Percentiles rank a stretch among this genome's conserved stretches.
Conservation (phyloP, 2,113 vertebrate species). For the Coryphaenoides rupestris region DNA sequence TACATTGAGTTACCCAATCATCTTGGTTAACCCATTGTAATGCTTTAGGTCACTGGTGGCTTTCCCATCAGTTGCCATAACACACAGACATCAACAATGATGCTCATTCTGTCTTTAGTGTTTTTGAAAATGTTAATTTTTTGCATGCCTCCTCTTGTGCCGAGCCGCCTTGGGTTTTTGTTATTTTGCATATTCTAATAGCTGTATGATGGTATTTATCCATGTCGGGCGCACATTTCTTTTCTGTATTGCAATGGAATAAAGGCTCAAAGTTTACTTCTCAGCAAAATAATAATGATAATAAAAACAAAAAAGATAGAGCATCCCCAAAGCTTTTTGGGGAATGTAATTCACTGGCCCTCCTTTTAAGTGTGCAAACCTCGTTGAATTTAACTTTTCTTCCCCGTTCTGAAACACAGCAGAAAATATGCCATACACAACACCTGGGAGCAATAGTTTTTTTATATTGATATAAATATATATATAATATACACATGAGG, state of each 20-base stretch:
- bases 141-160: slow-evolving; percentile 76
- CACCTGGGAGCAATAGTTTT: slow-evolving; percentile 74
- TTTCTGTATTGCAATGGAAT: slow-evolving; percentile 51
- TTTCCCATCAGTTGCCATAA: slow-evolving; percentile 55
- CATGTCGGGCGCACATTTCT: slow-evolving; percentile 59
- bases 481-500: slow-evolving; percentile 62
- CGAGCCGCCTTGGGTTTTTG: slow-evolving; percentile 83
- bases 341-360: slow-evolving; percentile 56
- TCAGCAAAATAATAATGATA: slow-evolving; percentile 37
- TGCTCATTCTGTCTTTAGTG: slow-evolving; percentile 59
- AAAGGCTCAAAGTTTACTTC: slow-evolving; percentile 50
- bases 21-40: slow-evolving; percentile 42
- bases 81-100: slow-evolving; percentile 42
- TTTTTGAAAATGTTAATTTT: slow-evolving; percentile 56
- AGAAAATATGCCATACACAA: slow-evolving; percentile 66
- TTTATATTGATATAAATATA: slow-evolving; percentile 64
- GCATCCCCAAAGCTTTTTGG: slow-evolving; percentile 37
- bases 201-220: slow-evolving; percentile 80
- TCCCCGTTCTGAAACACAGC: slow-evolving; percentile 48
- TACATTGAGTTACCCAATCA: slow-evolving; percentile 46
- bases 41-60: slow-evolving; percentile 37
- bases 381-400: slow-evolving; percentile 56
- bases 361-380: slow-evolving; percentile 58
- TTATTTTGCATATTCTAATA: slow-evolving; percentile 77
- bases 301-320: slow-evolving; percentile 33